These are phyloP conservation scores for Phaethon lepturus DNA, from an alignment of 2,113 vertebrate genomes.

Conservation along the genomic window DNA sequence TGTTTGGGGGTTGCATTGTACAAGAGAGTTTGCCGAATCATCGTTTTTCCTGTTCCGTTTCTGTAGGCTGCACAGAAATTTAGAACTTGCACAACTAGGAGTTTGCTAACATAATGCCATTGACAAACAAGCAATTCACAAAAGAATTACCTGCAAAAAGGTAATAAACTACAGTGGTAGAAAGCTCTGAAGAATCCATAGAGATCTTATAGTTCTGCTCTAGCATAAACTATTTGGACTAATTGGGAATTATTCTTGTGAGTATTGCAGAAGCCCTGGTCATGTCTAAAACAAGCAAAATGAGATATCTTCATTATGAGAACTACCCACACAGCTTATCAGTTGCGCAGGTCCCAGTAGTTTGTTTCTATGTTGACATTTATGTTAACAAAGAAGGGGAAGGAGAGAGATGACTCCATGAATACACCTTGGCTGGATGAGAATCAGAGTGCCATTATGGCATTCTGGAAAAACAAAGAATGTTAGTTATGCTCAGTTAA, in stretches of 20 bases:
- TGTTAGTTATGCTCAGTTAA: conserved; percentile 5
- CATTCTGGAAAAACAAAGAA: conserved; percentile 11
- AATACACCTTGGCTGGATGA: background rate
- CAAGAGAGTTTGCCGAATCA: background rate
- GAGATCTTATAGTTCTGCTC: background rate
- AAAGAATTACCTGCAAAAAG: background rate
- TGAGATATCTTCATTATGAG: background rate
- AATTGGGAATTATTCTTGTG: background rate
- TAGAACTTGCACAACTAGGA: background rate
- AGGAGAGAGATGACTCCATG: background rate
- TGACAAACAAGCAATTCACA: background rate
- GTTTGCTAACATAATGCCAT: background rate
- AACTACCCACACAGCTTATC: background rate
- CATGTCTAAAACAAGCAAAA: background rate
- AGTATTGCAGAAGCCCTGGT: background rate
- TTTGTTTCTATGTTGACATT: background rate
- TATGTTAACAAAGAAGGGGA: background rate
- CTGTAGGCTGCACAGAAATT: background rate
- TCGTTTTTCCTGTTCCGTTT: background rate
- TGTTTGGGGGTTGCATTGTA: background rate
- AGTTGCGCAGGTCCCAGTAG: background rate
- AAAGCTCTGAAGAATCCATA: background rate
- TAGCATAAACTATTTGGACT: background rate
- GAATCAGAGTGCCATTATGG: background rate
- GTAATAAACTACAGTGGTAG: background rate